Conservation (phyloP, 2,113 vertebrate species). For the Elachura formosa region DNA sequence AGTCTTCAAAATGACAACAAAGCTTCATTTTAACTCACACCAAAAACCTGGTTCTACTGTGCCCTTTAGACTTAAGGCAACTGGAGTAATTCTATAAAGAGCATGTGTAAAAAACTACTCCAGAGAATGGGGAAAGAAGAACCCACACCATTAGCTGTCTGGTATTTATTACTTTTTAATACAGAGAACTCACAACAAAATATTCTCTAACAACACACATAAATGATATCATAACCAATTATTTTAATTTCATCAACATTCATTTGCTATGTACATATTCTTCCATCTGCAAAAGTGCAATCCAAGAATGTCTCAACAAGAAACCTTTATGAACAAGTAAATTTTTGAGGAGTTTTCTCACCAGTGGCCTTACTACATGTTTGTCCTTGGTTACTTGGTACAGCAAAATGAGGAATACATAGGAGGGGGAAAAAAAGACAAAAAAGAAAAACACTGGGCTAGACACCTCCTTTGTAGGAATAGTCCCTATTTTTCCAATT, state of each 20-base stretch:
- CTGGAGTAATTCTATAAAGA: not conserved
- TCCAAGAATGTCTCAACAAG: constrained; percentile 65
- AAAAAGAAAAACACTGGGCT: not conserved
- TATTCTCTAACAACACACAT: constrained; percentile 71
- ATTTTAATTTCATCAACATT: constrained; percentile 73
- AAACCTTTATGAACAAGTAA: constrained; percentile 56
- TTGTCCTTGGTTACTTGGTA: constrained; percentile 55
- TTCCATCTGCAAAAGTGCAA: constrained; percentile 77
- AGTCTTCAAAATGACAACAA: not conserved
- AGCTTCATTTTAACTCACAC: not conserved
- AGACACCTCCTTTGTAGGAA: constrained; percentile 31
- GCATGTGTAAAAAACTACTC: not conserved
- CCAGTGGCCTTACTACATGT: constrained; percentile 2
- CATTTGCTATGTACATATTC: constrained; percentile 76
- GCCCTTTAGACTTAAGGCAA: not conserved
- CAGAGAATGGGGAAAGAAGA: not conserved
- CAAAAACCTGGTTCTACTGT: not conserved
- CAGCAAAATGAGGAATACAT: constrained; percentile 29
- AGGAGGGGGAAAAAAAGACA: rapidly evolving
- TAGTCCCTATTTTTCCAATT: not conserved
- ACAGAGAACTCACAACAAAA: constrained; percentile 78
- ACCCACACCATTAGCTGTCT: constrained; percentile 39
- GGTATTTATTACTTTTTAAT: constrained; percentile 77
- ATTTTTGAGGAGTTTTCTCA: constrained; percentile 49
- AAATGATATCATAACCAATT: constrained; percentile 71